Evolutionary conservation across 2,888 invertebrate species (phyloP), one percentile per base, ranked within the genome.

Genomic region (Saturnia japonica): DNA sequence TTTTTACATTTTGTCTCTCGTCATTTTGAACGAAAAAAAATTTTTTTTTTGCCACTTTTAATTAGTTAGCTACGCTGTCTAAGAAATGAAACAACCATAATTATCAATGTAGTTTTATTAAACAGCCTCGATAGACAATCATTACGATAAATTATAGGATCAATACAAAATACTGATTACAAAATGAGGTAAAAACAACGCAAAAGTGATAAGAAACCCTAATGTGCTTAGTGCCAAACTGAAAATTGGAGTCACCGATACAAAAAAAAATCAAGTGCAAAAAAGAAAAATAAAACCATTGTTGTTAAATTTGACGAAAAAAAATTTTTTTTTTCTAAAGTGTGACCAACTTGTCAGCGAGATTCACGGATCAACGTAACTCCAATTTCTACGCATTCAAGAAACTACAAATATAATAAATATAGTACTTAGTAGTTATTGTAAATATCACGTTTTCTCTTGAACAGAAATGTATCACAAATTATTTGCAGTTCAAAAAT

Each of bases 161-260:
- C 28, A 14, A 25, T 16, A 60, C 14, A 14, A 60, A 60, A 60
- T 60, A 60, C 57, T 60, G 57, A 28, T 60, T 14, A n/a, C 9
- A 54, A 22, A 28, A 60, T 60, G 57, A 60, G 57, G 57, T 60
- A 60, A 14, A 25, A 54, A 54, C 54, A 22, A n/a, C 22, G n/a
- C 19, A 2, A 22, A 22, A 9, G 54, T 9, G 22, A n/a, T 54
- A 54, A 8, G 22, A 34, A 54, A 47, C 47, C 47, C 6, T 19
- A 7, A 47, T 6, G 47, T 47, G 34, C 34, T 34, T 47, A 7
- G 19, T 47, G 47, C 4, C 7, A 16, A 47, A 47, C 2, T 7
- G 19, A 47, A 47, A 19, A 47, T 47, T 47, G 47, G 47, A 47
- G 47, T 7, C 19, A 3, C 47, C 47, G 16, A 34, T 19, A 2